phyloP scores from a whole-genome alignment of 2,797 vertebrate genomes.

The Smutsia temminckii region DNA sequence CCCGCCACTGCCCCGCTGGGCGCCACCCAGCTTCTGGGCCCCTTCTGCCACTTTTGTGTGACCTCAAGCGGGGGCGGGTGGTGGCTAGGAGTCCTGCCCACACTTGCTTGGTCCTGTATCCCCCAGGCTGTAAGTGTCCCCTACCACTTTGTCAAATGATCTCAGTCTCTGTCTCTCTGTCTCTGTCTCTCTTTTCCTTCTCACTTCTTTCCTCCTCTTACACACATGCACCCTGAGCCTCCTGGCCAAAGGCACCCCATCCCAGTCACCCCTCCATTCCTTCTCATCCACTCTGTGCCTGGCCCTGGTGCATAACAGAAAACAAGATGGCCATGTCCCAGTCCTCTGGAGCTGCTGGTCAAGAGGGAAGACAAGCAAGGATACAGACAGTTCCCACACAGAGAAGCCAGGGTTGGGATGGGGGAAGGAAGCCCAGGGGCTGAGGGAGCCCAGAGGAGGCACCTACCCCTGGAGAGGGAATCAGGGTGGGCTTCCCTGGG shows the following conservation, averaged over 20 bases:
- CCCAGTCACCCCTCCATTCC: not conserved
- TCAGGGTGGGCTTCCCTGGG: not conserved
- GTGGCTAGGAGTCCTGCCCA: not conserved
- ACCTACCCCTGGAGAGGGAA: not conserved
- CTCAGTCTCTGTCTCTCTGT: not conserved
- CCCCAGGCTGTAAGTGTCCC: not conserved
- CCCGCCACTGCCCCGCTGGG: not conserved
- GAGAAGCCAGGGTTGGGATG: not conserved
- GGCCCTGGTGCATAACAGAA: no score
- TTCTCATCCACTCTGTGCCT: not conserved
- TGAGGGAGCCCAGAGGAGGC: not conserved
- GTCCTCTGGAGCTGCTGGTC: not conserved
- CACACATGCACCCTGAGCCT: not conserved
- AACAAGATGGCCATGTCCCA: not conserved
- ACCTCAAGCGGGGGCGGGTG: not conserved
- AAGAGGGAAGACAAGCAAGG: no score
- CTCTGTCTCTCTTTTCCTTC: not conserved
- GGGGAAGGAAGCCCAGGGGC: not conserved
- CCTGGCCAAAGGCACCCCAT: not conserved
- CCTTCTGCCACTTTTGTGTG: no score
- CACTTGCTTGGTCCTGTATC: no score
- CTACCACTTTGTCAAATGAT: not conserved
- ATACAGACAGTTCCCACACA: no score
- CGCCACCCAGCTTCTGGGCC: not conserved
- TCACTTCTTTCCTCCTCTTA: no score